A percentile compares a stretch with the other conserved stretches of the same genome.
Evolutionary conservation across 2,113 vertebrate species (phyloP).

Genomic region (Dascyllus trimaculatus): DNA sequence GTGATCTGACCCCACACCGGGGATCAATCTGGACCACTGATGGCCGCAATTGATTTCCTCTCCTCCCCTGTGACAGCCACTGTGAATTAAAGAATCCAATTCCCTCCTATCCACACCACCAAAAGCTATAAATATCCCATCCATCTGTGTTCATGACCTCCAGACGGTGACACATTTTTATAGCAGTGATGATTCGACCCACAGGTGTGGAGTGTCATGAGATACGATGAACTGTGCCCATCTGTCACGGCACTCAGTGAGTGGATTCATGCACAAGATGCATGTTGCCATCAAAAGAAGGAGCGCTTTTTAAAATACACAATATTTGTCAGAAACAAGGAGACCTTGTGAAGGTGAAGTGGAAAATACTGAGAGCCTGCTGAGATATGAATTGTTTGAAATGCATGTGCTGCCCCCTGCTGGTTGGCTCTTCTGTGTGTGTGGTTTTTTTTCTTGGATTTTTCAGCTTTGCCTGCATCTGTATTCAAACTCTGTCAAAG

Average conservation of each 20-base stretch:
- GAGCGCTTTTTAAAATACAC: background rate
- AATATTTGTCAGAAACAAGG: background rate
- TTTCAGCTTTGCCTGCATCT: background rate
- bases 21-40: slow-evolving; percentile 61
- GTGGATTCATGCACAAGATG: background rate
- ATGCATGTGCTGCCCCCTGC: slow-evolving; percentile 69
- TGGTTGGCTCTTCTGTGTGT: slow-evolving; percentile 24
- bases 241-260: background rate
- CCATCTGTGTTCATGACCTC: slow-evolving; percentile 43
- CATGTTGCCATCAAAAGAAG: background rate
- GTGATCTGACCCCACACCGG: slow-evolving; percentile 49
- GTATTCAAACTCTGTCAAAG: background rate
- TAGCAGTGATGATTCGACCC: slow-evolving; percentile 11
- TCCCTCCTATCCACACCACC: background rate
- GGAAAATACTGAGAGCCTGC: slow-evolving; percentile 1
- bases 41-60: slow-evolving; percentile 59
- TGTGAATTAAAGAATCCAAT: slow-evolving; percentile 41
- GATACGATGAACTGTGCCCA: background rate
- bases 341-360: slow-evolving; percentile 68
- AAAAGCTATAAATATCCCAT: slow-evolving; percentile 48
- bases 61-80: background rate
- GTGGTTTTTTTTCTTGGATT: background rate
- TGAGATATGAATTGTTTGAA: background rate
- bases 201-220: slow-evolving; percentile 9
- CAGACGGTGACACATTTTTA: slow-evolving; percentile 20